Base-by-base conservation (phyloP, 2,888 invertebrate genomes). In the Sinhomidia bicolor region DNA sequence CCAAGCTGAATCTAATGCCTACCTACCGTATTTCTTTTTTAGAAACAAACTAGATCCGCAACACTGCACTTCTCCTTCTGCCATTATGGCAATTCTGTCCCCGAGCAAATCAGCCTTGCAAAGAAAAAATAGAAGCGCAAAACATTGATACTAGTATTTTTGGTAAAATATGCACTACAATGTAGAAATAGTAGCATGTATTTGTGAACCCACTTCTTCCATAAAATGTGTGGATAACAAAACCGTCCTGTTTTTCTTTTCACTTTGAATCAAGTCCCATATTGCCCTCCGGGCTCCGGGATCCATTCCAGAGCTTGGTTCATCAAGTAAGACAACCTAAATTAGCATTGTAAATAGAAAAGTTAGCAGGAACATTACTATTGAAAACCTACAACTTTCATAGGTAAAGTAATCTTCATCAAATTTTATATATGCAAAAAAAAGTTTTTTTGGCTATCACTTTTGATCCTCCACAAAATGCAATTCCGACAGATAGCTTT, bases 401-500 rank as follows among this genome's bases (percentile, higher is more conserved):
- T 47, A 26, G 60, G 23, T 17, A 78, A 78, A 54, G 54, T 26
- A 36, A n/a, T 51, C 1, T 1, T 47, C 32, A 78, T 44, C 47
- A 76, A 47, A 23, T 26, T 26, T n/a, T n/a, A n/a, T n/a, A n/a
- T n/a, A n/a, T 57, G 10, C 14, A 12, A n/a, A 60, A 41, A 41
- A 60, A 36, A 0, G 17, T 62, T 47, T 76, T 79, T 60, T 29
- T 41, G 62, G 6, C 47, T 44, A 82, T 82, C 88, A 92, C 91
- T 90, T 92, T 92, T 68, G 91, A 92, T 71, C 92, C 95, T 0
- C 98, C 98, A 57, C 97, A 95, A 74, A 98, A 95, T 0, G 98
- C 97, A 93, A 98, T 97, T 51, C 96, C 98, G 29, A 98, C 95
- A 78, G 97, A 97, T 57, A 99, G 94, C 91, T 98, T 96, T 81